Conservation (phyloP, 2,888 invertebrate species). For the Priocnemis perturbator region DNA sequence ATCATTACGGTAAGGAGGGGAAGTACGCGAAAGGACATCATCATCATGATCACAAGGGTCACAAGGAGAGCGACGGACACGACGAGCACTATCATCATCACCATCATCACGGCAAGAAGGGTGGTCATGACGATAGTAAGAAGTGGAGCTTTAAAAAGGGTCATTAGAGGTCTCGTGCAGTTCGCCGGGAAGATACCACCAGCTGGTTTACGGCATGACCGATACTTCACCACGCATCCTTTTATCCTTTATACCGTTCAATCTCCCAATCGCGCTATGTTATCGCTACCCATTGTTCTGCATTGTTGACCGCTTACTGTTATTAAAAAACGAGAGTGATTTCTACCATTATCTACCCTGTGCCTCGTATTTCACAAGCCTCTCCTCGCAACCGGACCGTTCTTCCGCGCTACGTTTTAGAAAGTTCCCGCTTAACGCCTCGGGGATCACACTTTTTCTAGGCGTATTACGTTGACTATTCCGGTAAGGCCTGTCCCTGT, state of each 20-base stretch:
- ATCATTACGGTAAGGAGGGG: conserved; percentile 88
- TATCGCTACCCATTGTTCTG: not conserved
- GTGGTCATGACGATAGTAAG: conserved; percentile 87
- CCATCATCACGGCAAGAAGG: conserved; percentile 84
- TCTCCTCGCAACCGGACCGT: too few species aligned
- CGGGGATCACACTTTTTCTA: too few species aligned
- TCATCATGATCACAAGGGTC: conserved; percentile 87
- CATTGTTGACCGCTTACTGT: too few species aligned
- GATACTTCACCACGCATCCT: conserved; percentile 5
- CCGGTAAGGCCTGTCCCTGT: too few species aligned
- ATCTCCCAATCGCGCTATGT: not conserved
- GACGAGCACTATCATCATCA: conserved; percentile 86
- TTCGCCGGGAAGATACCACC: conserved; percentile 39
- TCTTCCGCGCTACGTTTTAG: too few species aligned
- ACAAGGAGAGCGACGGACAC: conserved; percentile 86
- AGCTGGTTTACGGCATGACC: conserved; percentile 37
- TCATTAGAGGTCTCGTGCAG: conserved; percentile 50
- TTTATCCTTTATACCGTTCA: not conserved
- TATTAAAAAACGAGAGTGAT: too few species aligned
- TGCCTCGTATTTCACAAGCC: too few species aligned
- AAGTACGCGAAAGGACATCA: conserved; percentile 88
- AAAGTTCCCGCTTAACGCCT: too few species aligned
- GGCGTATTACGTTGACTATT: too few species aligned
- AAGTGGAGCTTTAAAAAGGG: conserved; percentile 83
- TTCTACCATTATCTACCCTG: too few species aligned